A percentile compares a stretch with the other conserved stretches of the same genome.
phyloP scores from a whole-genome alignment of 2,113 vertebrate genomes.

The Fregetta grallaria region DNA sequence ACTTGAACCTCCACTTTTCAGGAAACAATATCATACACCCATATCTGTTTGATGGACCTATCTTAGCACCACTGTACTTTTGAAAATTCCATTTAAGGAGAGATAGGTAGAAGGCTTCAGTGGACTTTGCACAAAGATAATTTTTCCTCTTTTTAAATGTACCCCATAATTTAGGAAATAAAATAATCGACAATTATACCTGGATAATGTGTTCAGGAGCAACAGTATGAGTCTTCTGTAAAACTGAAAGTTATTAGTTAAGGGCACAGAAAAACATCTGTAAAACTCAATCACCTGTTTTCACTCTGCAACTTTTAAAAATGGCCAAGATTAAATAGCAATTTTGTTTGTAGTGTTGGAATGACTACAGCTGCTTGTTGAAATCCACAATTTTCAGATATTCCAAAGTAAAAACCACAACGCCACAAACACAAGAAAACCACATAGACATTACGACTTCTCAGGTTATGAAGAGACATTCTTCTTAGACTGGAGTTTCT shows the following conservation, averaged over 20 bases:
- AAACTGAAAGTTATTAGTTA: not conserved
- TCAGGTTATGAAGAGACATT: not conserved
- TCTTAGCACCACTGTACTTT: not conserved
- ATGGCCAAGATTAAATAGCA: not conserved
- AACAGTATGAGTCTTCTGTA: not conserved
- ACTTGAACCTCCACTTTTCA: not conserved
- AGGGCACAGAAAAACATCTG: not conserved
- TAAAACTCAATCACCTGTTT: not conserved
- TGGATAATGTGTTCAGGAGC: not conserved
- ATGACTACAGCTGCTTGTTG: not conserved
- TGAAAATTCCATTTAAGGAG: not conserved
- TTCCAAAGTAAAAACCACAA: not conserved
- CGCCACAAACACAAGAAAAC: not conserved
- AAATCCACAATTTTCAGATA: not conserved
- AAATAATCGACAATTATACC: not conserved
- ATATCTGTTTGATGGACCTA: not conserved
- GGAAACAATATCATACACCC: not conserved
- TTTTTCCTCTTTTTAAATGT: not conserved
- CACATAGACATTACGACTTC: not conserved
- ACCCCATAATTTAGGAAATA: not conserved
- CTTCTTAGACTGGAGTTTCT: not conserved
- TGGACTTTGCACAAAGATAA: not conserved
- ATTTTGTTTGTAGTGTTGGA: not conserved
- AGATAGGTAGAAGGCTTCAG: not conserved
- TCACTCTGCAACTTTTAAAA: not conserved